Evolutionary conservation across 2,797 vertebrate species (phyloP), one percentile per base, ranked within the genome.

Genomic region (Anniella stebbinsi): DNA sequence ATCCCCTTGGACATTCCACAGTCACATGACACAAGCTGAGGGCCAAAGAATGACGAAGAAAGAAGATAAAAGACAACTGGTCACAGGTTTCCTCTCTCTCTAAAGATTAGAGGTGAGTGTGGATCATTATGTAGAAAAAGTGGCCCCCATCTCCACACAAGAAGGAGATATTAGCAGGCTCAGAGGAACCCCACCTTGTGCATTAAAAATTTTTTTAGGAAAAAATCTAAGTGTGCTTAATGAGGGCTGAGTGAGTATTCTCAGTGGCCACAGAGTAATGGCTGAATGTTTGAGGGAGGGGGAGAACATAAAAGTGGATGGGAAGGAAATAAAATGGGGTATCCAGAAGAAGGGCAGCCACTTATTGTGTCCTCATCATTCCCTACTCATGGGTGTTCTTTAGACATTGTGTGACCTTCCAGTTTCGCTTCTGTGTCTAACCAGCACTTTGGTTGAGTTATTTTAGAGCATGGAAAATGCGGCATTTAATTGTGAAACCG

Each of bases 1-100:
- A 96, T 96, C 95, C 95, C 90, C 94, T 94, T 93, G 90, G 87
- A 94, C 94, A 96, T 95, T 95, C 94, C 94, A 95, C 93, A 92
- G 90, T 91, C 95, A 94, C 80, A 94, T 94, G 93, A 92, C 92
- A 94, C 92, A 86, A 95, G 89, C 90, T 91, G 90, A 94, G 93
- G 66, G 88, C 91, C 93, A 82, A 94, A 95, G 93, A 95, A 94
- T 75, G n/a, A 94, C 86, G 94, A 94, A 84, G 91, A 91, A 94
- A 88, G 38, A 54, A 90, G 84, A 91, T 87, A 89, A 89, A 83
- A 92, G 90, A 48, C 93, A 95, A 94, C 86, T 94, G 93, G 77
- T 86, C 92, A 90, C 76, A 94, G 91, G 83, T 92, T 89, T 28
- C 28, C 21, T n/a, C 25, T 33, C 45, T 84, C 33, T 84, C 41